Percentiles rank a stretch among this genome's conserved stretches.
These are phyloP conservation scores for Gnatocerus cornutus DNA, from an alignment of 2,888 invertebrate species.

Conservation along the genomic window DNA sequence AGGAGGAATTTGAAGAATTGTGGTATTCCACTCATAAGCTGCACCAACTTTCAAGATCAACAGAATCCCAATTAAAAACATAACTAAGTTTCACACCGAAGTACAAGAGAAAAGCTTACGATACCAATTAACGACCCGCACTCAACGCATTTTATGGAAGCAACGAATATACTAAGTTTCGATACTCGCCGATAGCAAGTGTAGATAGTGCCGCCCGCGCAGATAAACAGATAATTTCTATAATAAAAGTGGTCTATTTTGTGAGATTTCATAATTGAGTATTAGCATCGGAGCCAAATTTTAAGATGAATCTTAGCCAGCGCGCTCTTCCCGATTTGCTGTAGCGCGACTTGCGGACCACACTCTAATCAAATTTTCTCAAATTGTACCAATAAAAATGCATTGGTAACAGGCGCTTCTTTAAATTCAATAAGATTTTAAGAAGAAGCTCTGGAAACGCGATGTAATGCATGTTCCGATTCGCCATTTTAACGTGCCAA, in stretches of 20 bases:
- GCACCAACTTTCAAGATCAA: constrained; percentile 31
- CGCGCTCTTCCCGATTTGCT: too few relatives aligned
- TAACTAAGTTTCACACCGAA: constrained; percentile 36
- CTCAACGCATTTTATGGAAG: constrained; percentile 61
- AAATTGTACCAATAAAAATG: too few relatives aligned
- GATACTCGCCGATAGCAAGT: constrained; percentile 64
- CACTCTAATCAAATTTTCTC: too few relatives aligned
- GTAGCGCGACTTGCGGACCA: too few relatives aligned
- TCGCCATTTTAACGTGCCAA: not conserved
- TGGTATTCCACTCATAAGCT: constrained; percentile 51
- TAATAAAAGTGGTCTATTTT: constrained; percentile 54
- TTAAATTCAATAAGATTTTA: too few relatives aligned
- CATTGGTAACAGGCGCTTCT: too few relatives aligned
- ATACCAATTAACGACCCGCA: constrained; percentile 42
- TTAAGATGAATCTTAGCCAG: too few relatives aligned
- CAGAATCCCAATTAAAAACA: constrained; percentile 39
- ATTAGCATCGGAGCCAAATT: too few relatives aligned
- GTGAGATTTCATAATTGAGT: constrained; percentile 46
- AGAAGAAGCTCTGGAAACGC: too few relatives aligned
- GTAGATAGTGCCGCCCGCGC: constrained; percentile 66
- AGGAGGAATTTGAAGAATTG: constrained; percentile 53
- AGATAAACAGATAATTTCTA: constrained; percentile 58
- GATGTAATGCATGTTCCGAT: too few relatives aligned
- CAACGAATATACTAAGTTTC: constrained; percentile 59
- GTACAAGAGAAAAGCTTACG: constrained; percentile 28